Evolutionary conservation across 1,140 invertebrate genomes (phyloP).

Genomic region (Meteorus sp.): DNA sequence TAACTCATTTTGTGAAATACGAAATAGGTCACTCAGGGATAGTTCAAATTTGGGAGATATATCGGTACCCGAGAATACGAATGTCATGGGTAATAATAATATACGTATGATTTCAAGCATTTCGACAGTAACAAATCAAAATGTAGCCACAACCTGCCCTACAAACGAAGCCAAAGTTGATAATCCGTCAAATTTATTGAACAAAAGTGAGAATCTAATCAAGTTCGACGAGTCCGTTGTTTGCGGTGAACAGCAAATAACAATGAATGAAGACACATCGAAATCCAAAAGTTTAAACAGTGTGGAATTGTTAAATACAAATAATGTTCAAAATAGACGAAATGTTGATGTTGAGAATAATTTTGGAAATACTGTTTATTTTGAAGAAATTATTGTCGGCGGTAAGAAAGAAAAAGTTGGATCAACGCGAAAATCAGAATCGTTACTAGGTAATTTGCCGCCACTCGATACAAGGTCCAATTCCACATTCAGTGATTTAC

Average conservation of each 20-base stretch:
- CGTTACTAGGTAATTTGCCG: constrained; percentile 49
- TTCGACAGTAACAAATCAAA: constrained; percentile 33
- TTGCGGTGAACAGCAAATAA: constrained; percentile 34
- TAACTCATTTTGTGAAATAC: constrained; percentile 35
- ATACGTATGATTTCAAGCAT: too few relatives aligned
- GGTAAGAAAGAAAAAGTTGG: constrained; percentile 50
- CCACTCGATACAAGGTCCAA: constrained; percentile 47
- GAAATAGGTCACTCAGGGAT: constrained; percentile 43
- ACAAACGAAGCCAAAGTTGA: constrained; percentile 36
- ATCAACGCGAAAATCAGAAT: constrained; percentile 41
- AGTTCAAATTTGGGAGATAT: constrained; percentile 21
- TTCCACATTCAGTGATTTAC: constrained; percentile 52
- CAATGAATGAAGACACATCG: constrained; percentile 45
- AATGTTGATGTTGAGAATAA: constrained; percentile 38
- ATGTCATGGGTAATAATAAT: constrained; percentile 40
- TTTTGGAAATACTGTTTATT: constrained; percentile 50
- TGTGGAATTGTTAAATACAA: constrained; percentile 42
- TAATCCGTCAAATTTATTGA: constrained; percentile 38
- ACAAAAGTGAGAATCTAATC: constrained; percentile 44
- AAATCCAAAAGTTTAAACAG: constrained; percentile 38
- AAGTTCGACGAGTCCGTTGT: constrained; percentile 47
- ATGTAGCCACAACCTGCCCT: constrained; percentile 19
- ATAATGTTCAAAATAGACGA: constrained; percentile 51
- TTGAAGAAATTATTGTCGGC: constrained; percentile 54
- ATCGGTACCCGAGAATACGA: constrained; percentile 31